Percentiles rank a stretch among this genome's conserved stretches.
phyloP scores from a whole-genome alignment of 2,888 invertebrate species.

The Ornithoptera priamus region DNA sequence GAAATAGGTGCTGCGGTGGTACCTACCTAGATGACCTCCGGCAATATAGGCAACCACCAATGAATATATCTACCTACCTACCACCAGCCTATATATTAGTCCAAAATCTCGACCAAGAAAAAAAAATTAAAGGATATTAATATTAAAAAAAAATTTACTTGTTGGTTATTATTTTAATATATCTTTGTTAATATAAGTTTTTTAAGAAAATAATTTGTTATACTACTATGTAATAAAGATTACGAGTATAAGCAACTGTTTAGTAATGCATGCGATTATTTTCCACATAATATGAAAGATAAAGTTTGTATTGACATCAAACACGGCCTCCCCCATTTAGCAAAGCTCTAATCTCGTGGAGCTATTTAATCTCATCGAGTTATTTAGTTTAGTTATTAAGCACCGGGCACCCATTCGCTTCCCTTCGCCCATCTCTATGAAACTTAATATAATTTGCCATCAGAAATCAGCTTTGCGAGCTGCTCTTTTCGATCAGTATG shows the following conservation, averaged over 20 bases:
- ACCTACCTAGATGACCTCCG: no score
- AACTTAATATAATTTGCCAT: slow-evolving; percentile 64
- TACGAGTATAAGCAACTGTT: neutral
- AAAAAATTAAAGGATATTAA: no score
- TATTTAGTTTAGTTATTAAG: slow-evolving; percentile 49
- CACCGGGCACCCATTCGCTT: slow-evolving; percentile 59
- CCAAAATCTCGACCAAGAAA: no score
- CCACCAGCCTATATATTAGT: no score
- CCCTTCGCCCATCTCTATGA: slow-evolving; percentile 53
- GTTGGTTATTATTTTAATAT: no score
- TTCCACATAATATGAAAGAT: slow-evolving; percentile 4
- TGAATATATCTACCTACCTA: no score
- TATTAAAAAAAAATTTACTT: no score
- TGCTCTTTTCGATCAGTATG: slow-evolving; percentile 64
- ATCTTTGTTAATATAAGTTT: no score
- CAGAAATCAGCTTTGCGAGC: slow-evolving; percentile 55
- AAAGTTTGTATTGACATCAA: slow-evolving; percentile 9
- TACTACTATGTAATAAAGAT: neutral
- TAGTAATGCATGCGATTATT: slow-evolving; percentile 7
- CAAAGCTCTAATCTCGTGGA: slow-evolving; percentile 20
- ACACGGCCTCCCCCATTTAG: slow-evolving; percentile 23
- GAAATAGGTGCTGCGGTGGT: no score
- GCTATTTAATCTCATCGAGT: slow-evolving; percentile 58
- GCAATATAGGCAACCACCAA: no score
- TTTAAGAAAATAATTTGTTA: neutral